Conservation (phyloP, 1,140 invertebrate genomes). For the Harpegnathos saltator region DNA sequence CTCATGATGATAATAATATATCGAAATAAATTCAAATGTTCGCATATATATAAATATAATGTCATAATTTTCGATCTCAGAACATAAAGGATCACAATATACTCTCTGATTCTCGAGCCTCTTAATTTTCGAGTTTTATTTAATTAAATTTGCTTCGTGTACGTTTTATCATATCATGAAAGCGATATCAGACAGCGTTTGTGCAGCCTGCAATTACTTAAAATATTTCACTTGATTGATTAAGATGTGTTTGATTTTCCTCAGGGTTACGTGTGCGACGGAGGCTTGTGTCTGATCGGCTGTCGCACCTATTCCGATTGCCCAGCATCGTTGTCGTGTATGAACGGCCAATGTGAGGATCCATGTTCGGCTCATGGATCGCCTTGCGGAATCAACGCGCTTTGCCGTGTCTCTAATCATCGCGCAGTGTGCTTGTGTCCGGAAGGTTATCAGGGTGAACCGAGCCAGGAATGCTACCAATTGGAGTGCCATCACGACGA, state of each 20-base stretch:
- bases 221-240: background rate
- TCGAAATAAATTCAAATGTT: background rate
- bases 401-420: conserved; percentile 91
- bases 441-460: conserved; percentile 93
- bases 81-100: too few species aligned
- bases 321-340: conserved; percentile 91
- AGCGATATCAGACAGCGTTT: too few species aligned
- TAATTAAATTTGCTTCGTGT: too few species aligned
- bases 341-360: conserved; percentile 91
- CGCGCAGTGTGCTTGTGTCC: conserved; percentile 94
- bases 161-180: too few species aligned
- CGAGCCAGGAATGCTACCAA: conserved; percentile 90
- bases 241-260: background rate
- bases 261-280: conserved; percentile 88
- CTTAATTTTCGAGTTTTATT: too few species aligned
- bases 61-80: too few species aligned
- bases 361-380: conserved; percentile 89
- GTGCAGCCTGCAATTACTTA: too few species aligned
- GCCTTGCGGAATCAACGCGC: conserved; percentile 91
- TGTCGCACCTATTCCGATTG: conserved; percentile 94
- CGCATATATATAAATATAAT: conserved; percentile 34
- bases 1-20: conserved; percentile 30
- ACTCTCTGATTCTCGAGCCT: too few species aligned
- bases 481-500: conserved; percentile 91
- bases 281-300: conserved; percentile 89